phyloP scores from a whole-genome alignment of 2,797 vertebrate species.

The Mareca penelope region DNA sequence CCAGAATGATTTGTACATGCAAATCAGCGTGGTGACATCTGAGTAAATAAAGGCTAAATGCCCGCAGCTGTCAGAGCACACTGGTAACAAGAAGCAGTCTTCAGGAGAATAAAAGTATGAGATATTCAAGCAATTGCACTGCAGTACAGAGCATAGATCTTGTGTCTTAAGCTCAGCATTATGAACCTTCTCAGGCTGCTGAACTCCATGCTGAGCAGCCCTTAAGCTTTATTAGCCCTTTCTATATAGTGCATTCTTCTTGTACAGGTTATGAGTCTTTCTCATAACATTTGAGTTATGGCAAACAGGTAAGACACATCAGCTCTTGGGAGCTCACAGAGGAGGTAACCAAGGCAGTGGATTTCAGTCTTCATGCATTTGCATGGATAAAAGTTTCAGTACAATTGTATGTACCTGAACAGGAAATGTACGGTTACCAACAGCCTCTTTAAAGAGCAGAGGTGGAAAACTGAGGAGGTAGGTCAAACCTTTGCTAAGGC shows the following conservation, averaged over 20 bases:
- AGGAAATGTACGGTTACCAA: neutral
- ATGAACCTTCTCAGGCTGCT: neutral
- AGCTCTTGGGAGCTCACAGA: neutral
- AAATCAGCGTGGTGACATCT: neutral
- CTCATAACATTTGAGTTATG: neutral
- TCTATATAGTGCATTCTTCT: neutral
- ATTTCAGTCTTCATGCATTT: neutral
- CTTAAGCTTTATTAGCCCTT: neutral
- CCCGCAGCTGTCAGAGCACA: accelerated
- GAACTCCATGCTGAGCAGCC: neutral
- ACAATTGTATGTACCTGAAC: neutral
- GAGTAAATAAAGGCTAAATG: neutral
- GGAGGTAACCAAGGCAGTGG: neutral
- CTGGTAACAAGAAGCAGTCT: neutral
- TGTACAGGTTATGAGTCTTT: neutral
- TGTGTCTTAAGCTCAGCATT: neutral
- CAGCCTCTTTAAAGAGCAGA: neutral
- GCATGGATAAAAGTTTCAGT: neutral
- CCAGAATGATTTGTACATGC: neutral
- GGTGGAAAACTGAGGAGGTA: neutral
- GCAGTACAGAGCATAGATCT: neutral
- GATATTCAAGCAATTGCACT: neutral
- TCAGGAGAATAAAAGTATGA: neutral
- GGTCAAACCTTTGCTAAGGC: neutral
- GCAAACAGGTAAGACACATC: neutral